Evolutionary conservation across 2,113 vertebrate species (phyloP).

Genomic region (Cnemophilus loriae): DNA sequence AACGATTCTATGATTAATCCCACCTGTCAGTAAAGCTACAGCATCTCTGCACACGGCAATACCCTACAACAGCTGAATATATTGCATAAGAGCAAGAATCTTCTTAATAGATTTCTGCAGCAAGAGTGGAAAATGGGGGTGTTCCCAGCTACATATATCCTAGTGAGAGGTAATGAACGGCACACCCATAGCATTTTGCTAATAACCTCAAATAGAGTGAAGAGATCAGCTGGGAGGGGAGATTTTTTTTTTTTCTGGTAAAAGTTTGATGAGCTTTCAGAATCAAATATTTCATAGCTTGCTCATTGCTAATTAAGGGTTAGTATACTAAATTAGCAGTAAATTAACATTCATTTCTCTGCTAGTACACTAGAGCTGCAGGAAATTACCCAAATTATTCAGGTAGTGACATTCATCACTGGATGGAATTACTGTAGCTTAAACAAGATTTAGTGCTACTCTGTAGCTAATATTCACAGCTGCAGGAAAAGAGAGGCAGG

Average conservation of each 20-base stretch:
- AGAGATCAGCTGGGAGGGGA: conserved; percentile 47
- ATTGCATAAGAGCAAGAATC: not conserved
- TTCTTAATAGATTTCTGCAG: conserved; percentile 20
- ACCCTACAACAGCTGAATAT: not conserved
- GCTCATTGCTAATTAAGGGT: conserved; percentile 67
- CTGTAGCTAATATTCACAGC: conserved; percentile 24
- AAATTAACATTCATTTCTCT: conserved; percentile 72
- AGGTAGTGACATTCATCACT: conserved; percentile 67
- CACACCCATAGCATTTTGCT: conserved; percentile 51
- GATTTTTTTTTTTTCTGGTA: not conserved
- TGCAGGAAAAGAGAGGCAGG: conserved; percentile 1
- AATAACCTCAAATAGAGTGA: conserved; percentile 45
- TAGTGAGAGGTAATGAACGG: conserved; percentile 45
- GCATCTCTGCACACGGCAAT: not conserved
- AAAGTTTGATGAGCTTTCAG: conserved; percentile 68
- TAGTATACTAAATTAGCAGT: conserved; percentile 70
- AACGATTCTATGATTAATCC: conserved; percentile 8
- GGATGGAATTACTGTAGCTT: conserved; percentile 48
- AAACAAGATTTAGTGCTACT: conserved; percentile 62
- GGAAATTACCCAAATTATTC: conserved; percentile 74
- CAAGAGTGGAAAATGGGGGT: not conserved
- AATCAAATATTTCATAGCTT: conserved; percentile 54
- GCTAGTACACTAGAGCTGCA: conserved; percentile 59
- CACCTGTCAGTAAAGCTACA: not conserved
- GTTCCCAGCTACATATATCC: conserved; percentile 37